These are phyloP conservation scores for Leptinotarsa juncta DNA, from an alignment of 2,888 invertebrate species.

Conservation along the genomic window DNA sequence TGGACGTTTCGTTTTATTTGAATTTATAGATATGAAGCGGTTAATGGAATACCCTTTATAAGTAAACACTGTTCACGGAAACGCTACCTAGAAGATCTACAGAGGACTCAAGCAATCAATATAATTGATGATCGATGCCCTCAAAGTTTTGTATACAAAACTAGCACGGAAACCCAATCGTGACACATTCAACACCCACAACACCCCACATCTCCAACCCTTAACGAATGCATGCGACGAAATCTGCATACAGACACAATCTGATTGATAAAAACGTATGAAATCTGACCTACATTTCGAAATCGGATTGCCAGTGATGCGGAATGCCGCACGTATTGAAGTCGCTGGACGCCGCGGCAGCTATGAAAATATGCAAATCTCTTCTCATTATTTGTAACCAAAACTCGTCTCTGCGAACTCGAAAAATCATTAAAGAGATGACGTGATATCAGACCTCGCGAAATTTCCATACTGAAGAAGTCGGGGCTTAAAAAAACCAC, in stretches of 20 bases:
- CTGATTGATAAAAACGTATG: neutral
- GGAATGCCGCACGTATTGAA: neutral
- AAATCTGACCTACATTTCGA: slow-evolving; percentile 6
- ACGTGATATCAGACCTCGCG: neutral
- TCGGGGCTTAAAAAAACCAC: neutral
- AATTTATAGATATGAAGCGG: too few species aligned
- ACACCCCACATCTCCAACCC: neutral
- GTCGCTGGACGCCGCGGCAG: neutral
- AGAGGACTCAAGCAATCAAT: too few species aligned
- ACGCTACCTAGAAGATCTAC: too few species aligned
- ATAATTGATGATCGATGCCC: too few species aligned
- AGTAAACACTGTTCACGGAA: too few species aligned
- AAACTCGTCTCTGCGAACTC: neutral
- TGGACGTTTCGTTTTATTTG: too few species aligned
- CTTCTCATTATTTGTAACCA: slow-evolving; percentile 3
- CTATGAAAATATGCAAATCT: slow-evolving; percentile 10
- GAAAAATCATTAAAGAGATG: slow-evolving; percentile 8
- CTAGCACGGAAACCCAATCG: neutral
- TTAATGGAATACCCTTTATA: too few species aligned
- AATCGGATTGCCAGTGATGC: neutral
- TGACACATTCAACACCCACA: neutral
- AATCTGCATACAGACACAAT: neutral
- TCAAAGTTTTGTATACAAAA: neutral
- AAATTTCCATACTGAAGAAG: neutral
- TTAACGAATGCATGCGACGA: neutral